Percentiles rank a stretch among this genome's conserved stretches.
phyloP scores from a whole-genome alignment of 2,888 invertebrate genomes.

The Troides aeacus region DNA sequence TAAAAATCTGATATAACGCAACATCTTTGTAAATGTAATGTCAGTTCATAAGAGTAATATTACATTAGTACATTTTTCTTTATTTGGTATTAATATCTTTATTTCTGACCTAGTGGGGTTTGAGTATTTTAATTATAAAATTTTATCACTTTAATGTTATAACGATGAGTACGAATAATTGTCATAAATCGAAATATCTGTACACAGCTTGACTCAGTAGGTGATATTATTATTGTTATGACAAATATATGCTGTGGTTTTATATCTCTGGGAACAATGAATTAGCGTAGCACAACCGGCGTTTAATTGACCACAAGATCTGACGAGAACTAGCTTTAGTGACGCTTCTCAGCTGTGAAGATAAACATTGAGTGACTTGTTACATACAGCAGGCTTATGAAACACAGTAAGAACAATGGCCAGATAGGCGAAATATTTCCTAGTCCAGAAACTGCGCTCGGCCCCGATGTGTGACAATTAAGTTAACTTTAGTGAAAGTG shows the following conservation, averaged over 20 bases:
- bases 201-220: too few species aligned
- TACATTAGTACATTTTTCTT: too few species aligned
- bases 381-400: constrained; percentile 35
- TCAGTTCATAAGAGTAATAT: too few species aligned
- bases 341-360: constrained; percentile 13
- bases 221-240: background rate
- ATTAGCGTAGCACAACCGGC: background rate
- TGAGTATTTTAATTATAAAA: too few species aligned
- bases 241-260: constrained; percentile 7
- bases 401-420: constrained; percentile 57
- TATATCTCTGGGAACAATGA: background rate
- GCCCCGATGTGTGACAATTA: constrained; percentile 17
- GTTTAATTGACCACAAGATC: constrained; percentile 3
- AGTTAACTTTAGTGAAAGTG: constrained; percentile 17
- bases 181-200: too few species aligned
- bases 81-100: too few species aligned
- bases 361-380: constrained; percentile 33
- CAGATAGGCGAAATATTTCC: constrained; percentile 56
- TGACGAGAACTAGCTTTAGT: background rate
- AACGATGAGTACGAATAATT: too few species aligned
- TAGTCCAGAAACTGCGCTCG: constrained; percentile 74
- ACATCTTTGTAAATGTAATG: too few species aligned
- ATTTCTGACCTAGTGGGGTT: too few species aligned
- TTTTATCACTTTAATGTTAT: too few species aligned
- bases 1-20: too few species aligned